Percentiles rank a stretch among this genome's conserved stretches.
Evolutionary conservation across 1,140 invertebrate species (phyloP).

Genomic region (Hesperophylax magnus): DNA sequence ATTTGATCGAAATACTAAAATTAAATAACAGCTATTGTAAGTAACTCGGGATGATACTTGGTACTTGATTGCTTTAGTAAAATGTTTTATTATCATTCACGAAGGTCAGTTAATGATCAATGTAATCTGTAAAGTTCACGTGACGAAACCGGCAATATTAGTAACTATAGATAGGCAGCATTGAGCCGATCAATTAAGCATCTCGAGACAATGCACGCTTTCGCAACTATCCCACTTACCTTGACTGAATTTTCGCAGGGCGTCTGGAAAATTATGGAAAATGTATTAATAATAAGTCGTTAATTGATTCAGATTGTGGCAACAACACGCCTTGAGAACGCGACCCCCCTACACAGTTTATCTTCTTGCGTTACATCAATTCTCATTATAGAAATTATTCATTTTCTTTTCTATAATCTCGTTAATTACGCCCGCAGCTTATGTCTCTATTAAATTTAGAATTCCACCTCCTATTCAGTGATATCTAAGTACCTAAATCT

Average conservation of each 20-base stretch:
- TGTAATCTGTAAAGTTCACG: too few species aligned
- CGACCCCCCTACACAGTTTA: slow-evolving; percentile 29
- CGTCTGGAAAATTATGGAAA: slow-evolving; percentile 48
- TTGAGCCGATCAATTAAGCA: slow-evolving; percentile 4
- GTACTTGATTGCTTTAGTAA: too few species aligned
- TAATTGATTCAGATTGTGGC: slow-evolving; percentile 44
- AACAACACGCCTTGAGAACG: slow-evolving; percentile 51
- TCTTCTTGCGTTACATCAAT: slow-evolving; percentile 22
- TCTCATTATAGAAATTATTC: slow-evolving; percentile 38
- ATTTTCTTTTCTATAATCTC: slow-evolving; percentile 3
- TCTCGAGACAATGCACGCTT: slow-evolving; percentile 44
- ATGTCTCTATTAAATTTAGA: slow-evolving; percentile 1
- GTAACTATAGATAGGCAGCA: too few species aligned
- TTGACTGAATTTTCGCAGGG: slow-evolving; percentile 47
- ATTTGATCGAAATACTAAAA: too few species aligned
- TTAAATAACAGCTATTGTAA: too few species aligned
- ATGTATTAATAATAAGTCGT: slow-evolving; percentile 45
- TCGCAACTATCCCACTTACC: slow-evolving; percentile 45
- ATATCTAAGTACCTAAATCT: neutral
- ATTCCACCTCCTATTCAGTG: neutral
- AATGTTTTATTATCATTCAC: too few species aligned
- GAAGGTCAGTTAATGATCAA: too few species aligned
- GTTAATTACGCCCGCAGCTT: slow-evolving; percentile 37
- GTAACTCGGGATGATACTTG: too few species aligned
- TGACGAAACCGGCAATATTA: too few species aligned